Conservation (phyloP, 2,888 invertebrate species). For the Dendrolimus pini region DNA sequence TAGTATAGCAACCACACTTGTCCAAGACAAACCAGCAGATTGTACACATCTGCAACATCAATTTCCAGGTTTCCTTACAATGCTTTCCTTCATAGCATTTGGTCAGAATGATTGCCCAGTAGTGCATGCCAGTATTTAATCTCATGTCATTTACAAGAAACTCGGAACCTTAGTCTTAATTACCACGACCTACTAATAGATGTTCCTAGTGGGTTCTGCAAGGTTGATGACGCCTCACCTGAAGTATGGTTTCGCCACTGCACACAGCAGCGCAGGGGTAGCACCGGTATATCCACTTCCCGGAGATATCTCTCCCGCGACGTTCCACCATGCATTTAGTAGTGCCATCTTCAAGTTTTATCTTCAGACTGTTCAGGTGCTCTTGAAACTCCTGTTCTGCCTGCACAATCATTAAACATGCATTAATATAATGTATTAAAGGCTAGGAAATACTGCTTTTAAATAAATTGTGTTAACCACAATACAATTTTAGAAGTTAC, state of each 20-base stretch:
- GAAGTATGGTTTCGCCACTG: constrained; percentile 58
- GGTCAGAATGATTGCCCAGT: no score
- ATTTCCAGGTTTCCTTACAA: no score
- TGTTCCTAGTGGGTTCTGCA: no score
- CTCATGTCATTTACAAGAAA: no score
- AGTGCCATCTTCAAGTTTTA: constrained; percentile 61
- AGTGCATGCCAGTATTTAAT: no score
- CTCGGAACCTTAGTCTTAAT: no score
- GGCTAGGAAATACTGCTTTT: not conserved
- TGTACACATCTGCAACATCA: no score
- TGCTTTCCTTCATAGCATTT: no score
- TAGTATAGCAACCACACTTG: no score
- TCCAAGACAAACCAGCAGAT: no score
- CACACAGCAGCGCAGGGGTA: constrained; percentile 71
- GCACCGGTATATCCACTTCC: constrained; percentile 69
- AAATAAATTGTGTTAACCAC: not conserved
- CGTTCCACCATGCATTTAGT: constrained; percentile 63
- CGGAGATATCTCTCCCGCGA: constrained; percentile 53
- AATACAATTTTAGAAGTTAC: no score
- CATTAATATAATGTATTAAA: not conserved
- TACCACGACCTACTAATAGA: no score
- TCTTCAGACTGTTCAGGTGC: constrained; percentile 61
- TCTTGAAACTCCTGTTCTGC: constrained; percentile 41
- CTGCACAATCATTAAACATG: constrained; percentile 26
- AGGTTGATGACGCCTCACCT: constrained; percentile 31